Conservation (phyloP, 1,140 invertebrate genomes). For the Heterodera schachtii region DNA sequence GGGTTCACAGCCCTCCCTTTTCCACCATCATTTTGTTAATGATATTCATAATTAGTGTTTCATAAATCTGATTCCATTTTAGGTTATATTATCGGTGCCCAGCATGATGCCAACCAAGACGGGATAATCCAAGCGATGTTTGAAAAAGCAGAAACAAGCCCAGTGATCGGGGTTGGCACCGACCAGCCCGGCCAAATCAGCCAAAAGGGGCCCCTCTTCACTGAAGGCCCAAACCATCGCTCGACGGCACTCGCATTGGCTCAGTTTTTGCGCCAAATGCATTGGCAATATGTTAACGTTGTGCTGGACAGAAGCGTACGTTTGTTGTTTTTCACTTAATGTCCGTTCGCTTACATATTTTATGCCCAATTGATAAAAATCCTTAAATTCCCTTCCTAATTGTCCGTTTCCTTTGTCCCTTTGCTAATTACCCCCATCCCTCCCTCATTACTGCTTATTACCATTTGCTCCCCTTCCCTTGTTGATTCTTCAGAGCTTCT, state of each 20-base stretch:
- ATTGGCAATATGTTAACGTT: slow-evolving; percentile 62
- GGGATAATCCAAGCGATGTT: slow-evolving; percentile 16
- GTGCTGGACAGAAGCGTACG: slow-evolving; percentile 45
- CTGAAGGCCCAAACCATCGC: slow-evolving; percentile 30
- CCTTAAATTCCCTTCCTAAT: too few relatives aligned
- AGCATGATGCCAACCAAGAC: slow-evolving; percentile 35
- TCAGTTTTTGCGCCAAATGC: slow-evolving; percentile 49
- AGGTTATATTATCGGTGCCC: slow-evolving; percentile 49
- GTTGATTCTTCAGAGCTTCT: slow-evolving; percentile 40
- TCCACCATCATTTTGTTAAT: too few relatives aligned
- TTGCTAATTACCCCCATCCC: too few relatives aligned
- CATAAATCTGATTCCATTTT: slow-evolving; percentile 18
- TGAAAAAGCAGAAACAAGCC: not conserved
- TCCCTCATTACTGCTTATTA: not conserved
- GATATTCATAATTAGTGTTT: too few relatives aligned
- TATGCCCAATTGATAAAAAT: too few relatives aligned
- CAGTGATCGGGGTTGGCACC: slow-evolving; percentile 8
- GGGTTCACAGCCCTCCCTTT: too few relatives aligned
- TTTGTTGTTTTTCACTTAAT: slow-evolving; percentile 4
- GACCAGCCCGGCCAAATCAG: not conserved
- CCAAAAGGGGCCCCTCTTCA: slow-evolving; percentile 1
- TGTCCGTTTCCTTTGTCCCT: too few relatives aligned
- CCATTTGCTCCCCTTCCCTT: not conserved
- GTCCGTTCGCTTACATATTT: too few relatives aligned
- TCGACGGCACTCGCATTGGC: slow-evolving; percentile 48